A percentile compares a stretch with the other conserved stretches of the same genome.
Evolutionary conservation across 2,797 vertebrate species (phyloP).

Genomic region (Sebastes minor): DNA sequence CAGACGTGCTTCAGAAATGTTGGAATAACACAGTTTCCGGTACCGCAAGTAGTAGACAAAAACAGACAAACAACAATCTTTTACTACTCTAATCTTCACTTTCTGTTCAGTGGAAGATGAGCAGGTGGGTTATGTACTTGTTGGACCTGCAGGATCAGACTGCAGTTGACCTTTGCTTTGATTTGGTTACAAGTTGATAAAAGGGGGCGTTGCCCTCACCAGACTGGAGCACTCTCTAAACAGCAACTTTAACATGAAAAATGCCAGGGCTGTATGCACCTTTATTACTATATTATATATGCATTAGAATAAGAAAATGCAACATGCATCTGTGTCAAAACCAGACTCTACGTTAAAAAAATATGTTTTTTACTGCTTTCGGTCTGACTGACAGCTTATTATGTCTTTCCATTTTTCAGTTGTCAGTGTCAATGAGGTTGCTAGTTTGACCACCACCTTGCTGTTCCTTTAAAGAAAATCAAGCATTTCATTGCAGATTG

Average conservation of each 20-base stretch:
- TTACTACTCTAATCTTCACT: background rate
- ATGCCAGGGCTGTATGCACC: no score
- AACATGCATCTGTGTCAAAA: background rate
- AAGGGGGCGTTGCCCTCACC: constrained; percentile 13
- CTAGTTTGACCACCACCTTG: background rate
- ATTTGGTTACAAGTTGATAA: background rate
- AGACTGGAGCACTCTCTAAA: background rate
- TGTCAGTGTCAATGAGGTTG: background rate
- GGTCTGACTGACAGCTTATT: background rate
- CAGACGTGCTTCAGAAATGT: background rate
- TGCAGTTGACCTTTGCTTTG: constrained; percentile 28
- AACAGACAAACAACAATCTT: background rate
- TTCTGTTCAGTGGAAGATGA: background rate
- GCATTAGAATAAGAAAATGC: background rate
- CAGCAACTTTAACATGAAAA: background rate
- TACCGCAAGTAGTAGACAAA: background rate
- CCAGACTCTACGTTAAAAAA: background rate
- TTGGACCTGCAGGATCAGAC: constrained; percentile 3
- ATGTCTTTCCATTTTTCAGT: no score
- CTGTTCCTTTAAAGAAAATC: background rate
- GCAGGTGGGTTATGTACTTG: background rate
- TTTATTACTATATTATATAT: background rate
- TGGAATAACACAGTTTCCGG: background rate
- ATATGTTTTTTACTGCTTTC: background rate
- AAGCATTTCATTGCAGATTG: background rate